These are phyloP conservation scores for Drosophila rufa DNA, from an alignment of 1,140 invertebrate genomes.

Conservation along the genomic window DNA sequence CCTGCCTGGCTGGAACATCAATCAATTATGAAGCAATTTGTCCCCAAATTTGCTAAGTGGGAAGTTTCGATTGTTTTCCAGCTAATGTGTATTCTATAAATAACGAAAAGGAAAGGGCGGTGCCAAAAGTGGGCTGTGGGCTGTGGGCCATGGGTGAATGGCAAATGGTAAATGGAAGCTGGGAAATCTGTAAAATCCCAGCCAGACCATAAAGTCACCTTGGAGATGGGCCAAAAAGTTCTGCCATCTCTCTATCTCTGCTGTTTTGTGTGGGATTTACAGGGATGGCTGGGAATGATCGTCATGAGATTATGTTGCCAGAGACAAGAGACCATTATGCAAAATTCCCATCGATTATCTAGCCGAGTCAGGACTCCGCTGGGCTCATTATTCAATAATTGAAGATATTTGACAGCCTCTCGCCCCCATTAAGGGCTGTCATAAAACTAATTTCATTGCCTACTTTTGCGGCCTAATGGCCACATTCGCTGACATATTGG, in stretches of 20 bases:
- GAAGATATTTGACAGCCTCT: constrained; percentile 32
- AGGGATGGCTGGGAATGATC: constrained; percentile 14
- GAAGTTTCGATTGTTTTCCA: constrained; percentile 63
- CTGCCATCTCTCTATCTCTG: not conserved
- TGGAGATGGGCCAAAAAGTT: constrained; percentile 43
- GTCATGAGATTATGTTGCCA: constrained; percentile 41
- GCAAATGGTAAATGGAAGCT: not conserved
- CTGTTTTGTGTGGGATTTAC: not conserved
- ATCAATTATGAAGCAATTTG: constrained; percentile 83
- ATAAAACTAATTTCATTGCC: constrained; percentile 69
- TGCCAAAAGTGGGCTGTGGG: not conserved
- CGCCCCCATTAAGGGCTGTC: constrained; percentile 1
- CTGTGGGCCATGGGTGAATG: no score
- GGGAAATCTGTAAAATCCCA: constrained; percentile 21
- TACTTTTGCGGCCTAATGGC: constrained; percentile 41
- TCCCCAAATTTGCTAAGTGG: constrained; percentile 53
- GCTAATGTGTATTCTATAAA: constrained; percentile 80
- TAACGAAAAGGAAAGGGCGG: constrained; percentile 42
- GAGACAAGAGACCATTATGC: constrained; percentile 41
- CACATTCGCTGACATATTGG: constrained; percentile 7
- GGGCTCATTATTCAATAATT: constrained; percentile 68
- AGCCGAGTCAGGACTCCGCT: constrained; percentile 21
- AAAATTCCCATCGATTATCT: constrained; percentile 53
- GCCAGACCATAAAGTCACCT: constrained; percentile 31
- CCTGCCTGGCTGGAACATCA: constrained; percentile 54